Conservation (phyloP, 2,888 invertebrate genomes). For the Strigamia maritima region DNA sequence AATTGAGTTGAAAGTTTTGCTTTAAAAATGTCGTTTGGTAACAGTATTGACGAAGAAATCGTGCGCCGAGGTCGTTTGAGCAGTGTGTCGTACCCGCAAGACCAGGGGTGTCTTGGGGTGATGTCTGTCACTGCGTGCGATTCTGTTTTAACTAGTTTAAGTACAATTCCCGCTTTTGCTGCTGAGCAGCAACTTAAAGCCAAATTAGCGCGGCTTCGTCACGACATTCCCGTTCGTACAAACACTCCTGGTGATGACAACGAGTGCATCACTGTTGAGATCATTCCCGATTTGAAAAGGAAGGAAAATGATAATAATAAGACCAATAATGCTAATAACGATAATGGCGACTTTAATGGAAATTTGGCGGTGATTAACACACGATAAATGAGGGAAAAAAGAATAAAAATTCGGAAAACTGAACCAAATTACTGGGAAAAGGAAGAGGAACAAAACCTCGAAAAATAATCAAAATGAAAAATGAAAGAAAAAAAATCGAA, state of each 20-base stretch:
- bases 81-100: conserved; percentile 35
- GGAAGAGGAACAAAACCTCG: too few species aligned
- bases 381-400: neutral
- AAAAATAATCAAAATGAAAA: too few species aligned
- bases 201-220: neutral
- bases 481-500: neutral
- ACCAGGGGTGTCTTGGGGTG: conserved; percentile 7
- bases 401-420: neutral
- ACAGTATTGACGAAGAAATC: conserved; percentile 35
- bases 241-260: neutral
- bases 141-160: neutral
- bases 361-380: conserved; percentile 6
- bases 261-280: neutral
- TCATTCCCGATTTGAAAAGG: neutral
- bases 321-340: neutral
- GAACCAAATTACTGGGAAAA: too few species aligned
- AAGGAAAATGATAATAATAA: neutral
- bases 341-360: conserved; percentile 17
- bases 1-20: neutral
- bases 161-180: conserved; percentile 17
- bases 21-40: neutral
- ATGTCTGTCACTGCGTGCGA: neutral
- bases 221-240: neutral
- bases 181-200: conserved; percentile 10
- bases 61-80: conserved; percentile 35